phyloP scores from a whole-genome alignment of 2,888 invertebrate genomes.

The Meliscaeva auricollis region DNA sequence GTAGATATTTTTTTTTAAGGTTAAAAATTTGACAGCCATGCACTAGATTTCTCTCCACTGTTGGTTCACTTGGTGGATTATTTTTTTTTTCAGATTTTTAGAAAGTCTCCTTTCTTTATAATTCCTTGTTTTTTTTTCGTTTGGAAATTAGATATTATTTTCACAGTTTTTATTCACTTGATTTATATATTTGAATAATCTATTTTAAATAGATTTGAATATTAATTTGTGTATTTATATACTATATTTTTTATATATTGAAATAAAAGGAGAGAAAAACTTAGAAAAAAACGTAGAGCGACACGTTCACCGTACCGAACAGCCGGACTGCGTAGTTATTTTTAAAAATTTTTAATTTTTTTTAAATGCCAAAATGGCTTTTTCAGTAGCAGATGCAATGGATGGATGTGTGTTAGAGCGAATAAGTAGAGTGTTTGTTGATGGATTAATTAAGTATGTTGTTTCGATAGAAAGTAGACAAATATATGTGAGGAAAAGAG shows the following conservation, averaged over 20 bases:
- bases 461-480: slow-evolving; percentile 20
- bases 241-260: slow-evolving; percentile 48
- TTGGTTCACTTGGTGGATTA: slow-evolving; percentile 18
- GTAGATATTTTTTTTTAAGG: slow-evolving; percentile 24
- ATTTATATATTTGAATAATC: background rate
- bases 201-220: slow-evolving; percentile 17
- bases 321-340: slow-evolving; percentile 80
- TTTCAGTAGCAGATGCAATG: slow-evolving; percentile 26
- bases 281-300: slow-evolving; percentile 74
- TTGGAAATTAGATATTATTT: background rate
- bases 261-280: slow-evolving; percentile 72
- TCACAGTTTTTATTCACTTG: slow-evolving; percentile 12
- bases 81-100: slow-evolving; percentile 48
- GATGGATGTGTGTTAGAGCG: slow-evolving; percentile 31
- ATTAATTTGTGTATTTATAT: slow-evolving; percentile 56
- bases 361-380: slow-evolving; percentile 78
- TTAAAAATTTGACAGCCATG: slow-evolving; percentile 50
- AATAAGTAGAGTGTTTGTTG: slow-evolving; percentile 2
- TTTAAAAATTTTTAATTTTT: slow-evolving; percentile 71
- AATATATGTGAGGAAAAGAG: background rate
- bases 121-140: background rate
- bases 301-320: slow-evolving; percentile 77
- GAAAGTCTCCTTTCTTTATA: slow-evolving; percentile 57
- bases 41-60: slow-evolving; percentile 72
- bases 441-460: slow-evolving; percentile 10